phyloP scores from a whole-genome alignment of 1,140 invertebrate genomes.

The Scaptomyza hsui region DNA sequence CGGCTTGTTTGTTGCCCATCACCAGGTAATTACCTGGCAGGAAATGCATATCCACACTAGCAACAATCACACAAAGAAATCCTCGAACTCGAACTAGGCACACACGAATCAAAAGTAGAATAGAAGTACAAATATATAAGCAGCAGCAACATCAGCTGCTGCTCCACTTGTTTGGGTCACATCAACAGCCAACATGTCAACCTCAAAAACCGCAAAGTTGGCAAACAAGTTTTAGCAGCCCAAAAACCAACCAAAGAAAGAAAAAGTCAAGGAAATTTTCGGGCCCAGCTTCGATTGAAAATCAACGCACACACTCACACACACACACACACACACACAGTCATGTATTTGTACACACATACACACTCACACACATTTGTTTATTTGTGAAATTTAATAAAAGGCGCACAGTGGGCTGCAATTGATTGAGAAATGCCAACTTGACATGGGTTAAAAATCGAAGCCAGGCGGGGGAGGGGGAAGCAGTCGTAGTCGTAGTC shows the following conservation, averaged over 20 bases:
- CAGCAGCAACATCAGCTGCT: conserved; percentile 62
- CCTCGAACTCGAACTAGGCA: conserved; percentile 1
- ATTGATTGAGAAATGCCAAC: conserved; percentile 41
- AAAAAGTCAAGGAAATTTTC: conserved; percentile 55
- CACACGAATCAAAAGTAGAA: conserved; percentile 53
- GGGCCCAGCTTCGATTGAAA: conserved; percentile 70
- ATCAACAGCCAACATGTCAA: conserved; percentile 81
- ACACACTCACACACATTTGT: conserved; percentile 48
- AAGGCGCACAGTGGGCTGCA: conserved; percentile 64
- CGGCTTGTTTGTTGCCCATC: conserved; percentile 77
- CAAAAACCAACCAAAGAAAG: conserved; percentile 2
- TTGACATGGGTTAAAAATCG: conserved; percentile 42
- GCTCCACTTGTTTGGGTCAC: conserved; percentile 70
- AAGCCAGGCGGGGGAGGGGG: not conserved
- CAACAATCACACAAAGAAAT: not conserved
- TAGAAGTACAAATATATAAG: not conserved
- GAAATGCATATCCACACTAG: conserved; percentile 64
- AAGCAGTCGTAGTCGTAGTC: too few relatives aligned
- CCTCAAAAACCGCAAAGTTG: conserved; percentile 81
- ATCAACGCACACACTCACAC: conserved; percentile 65
- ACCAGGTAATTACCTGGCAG: conserved; percentile 78
- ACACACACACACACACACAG: conserved; percentile 22
- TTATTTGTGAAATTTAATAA: conserved; percentile 70
- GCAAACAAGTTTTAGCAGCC: conserved; percentile 66
- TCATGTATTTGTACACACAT: conserved; percentile 29